phyloP scores from a whole-genome alignment of 2,888 invertebrate genomes.

The Metopia argyrocephala region DNA sequence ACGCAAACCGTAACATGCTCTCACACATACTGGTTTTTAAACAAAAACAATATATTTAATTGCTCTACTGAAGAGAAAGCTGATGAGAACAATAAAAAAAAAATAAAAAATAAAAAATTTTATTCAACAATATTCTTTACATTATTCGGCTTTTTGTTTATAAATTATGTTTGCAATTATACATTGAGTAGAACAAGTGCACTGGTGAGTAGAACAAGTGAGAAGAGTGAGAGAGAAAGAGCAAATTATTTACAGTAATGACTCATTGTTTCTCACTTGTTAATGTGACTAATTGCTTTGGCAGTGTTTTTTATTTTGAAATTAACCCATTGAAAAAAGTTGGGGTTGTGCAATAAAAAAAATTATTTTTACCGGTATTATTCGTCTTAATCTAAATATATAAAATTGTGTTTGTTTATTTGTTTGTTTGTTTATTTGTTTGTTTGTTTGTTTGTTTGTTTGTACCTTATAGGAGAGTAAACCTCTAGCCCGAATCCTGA shows the following conservation, averaged over 20 bases:
- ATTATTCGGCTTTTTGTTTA: conserved; percentile 12
- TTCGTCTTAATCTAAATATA: no score
- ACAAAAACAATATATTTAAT: not conserved
- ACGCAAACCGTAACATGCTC: not conserved
- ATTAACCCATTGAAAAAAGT: conserved; percentile 29
- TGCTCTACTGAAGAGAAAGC: not conserved
- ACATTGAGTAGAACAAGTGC: not conserved
- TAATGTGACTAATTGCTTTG: conserved; percentile 58
- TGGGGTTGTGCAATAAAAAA: not conserved
- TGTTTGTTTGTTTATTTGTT: no score
- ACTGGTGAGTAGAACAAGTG: not conserved
- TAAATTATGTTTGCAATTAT: conserved; percentile 5
- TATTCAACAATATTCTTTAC: conserved; percentile 24
- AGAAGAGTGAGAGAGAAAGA: not conserved
- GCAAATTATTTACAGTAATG: conserved; percentile 31
- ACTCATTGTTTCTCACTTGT: conserved; percentile 44
- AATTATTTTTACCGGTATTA: no score
- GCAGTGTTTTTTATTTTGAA: conserved; percentile 7
- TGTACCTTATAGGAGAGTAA: no score
- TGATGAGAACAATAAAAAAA: not conserved
- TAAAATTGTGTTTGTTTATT: no score
- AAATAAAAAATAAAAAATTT: not conserved
- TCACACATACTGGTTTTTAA: not conserved
- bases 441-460: no score
- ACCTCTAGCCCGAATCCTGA: no score